Evolutionary conservation across 2,888 invertebrate species (phyloP).

Genomic region (Euplagia quadripunctaria): DNA sequence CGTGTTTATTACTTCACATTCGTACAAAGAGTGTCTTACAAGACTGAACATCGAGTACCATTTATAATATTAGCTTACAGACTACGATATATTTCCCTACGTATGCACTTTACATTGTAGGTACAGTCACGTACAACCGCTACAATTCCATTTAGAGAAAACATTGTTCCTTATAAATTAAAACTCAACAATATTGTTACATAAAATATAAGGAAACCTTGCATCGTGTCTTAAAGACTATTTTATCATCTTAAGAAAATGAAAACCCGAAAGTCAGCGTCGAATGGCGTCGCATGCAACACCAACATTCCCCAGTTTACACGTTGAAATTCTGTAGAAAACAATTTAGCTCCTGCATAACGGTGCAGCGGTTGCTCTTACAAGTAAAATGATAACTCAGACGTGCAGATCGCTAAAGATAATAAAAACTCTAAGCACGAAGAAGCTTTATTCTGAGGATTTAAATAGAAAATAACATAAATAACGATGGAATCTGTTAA

Average conservation of each 20-base stretch:
- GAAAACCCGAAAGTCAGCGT: constrained; percentile 31
- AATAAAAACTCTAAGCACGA: constrained; percentile 11
- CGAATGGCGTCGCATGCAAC: constrained; percentile 45
- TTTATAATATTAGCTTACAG: no score
- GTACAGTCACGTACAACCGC: no score
- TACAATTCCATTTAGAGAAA: no score
- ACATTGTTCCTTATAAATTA: background rate
- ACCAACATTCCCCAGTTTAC: constrained; percentile 45
- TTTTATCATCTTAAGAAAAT: constrained; percentile 49
- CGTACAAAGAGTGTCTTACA: no score
- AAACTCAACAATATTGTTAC: constrained; percentile 11
- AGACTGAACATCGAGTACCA: no score
- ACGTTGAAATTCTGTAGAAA: constrained; percentile 50
- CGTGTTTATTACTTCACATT: no score
- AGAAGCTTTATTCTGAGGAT: background rate
- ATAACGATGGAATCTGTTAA: constrained; percentile 5
- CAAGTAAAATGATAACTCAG: constrained; percentile 41
- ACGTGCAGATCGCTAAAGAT: constrained; percentile 18
- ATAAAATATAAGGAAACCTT: constrained; percentile 33
- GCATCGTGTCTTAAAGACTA: constrained; percentile 39
- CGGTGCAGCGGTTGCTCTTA: constrained; percentile 40
- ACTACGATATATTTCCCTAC: no score
- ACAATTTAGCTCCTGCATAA: constrained; percentile 44
- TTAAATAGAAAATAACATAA: constrained; percentile 8
- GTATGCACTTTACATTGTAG: no score